Evolutionary conservation across 2,113 vertebrate genomes (phyloP), one percentile per base, ranked within the genome.

Genomic region (Naja naja): DNA sequence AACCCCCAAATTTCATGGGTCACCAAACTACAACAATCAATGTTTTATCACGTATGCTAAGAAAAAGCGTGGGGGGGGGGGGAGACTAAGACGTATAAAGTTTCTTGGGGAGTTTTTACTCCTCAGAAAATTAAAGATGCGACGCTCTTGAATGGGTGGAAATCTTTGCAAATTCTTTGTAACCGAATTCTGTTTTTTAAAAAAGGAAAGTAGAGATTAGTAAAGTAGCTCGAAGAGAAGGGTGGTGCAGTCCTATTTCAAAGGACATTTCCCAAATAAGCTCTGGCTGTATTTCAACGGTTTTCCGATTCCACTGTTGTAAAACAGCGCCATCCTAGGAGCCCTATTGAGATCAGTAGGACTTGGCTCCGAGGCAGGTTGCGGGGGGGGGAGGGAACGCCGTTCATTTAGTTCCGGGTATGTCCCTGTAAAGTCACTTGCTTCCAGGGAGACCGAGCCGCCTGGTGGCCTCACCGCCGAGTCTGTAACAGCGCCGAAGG

Each of bases 1-100:
- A 98, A 99, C 99, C 99, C 97, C 98, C 98, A 98, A 98, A 99
- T 99, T 99, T 99, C 98, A 99, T 99, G 99, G 99, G 99, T 99
- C 99, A 99, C 97, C 98, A 98, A 98, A 98, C 99, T 98, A 98
- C 98, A 98, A 99, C 99, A 99, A 99, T 99, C 98, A 98, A 98
- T 98, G 99, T 99, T 99, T 99, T 99, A 99, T 99, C 98, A 98
- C 97, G 97, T 98, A 98, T 98, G 98, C 98, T 98, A 98, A 99
- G 98, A 98, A 98, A 98, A 98, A 98, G 49, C 52, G 86, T 49
- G 47, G 5, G 11, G 27, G 1, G 45, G 27, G 25, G 45, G 86
- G 14, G 1, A 89, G 23, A 97, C 98, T 97, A 97, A 98, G 97
- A 97, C 98, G 98, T 98, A 98, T 98, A 97, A 98, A 98, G 98